Percentiles rank a stretch among this genome's conserved stretches.
phyloP scores from a whole-genome alignment of 2,113 vertebrate species.

The Datnioides undecimradiatus region DNA sequence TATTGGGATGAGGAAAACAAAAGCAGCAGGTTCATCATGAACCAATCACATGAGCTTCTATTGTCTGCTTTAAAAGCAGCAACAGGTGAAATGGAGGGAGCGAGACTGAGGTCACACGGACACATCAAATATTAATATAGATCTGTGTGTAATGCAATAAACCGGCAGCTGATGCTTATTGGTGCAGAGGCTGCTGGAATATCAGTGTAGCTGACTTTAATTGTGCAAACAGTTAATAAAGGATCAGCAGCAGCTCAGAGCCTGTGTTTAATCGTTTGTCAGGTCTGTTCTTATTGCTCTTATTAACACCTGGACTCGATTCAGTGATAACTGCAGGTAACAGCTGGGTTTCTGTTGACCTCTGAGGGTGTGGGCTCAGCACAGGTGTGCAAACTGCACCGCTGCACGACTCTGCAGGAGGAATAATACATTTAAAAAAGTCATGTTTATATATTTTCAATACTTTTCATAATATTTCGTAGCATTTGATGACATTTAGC shows the following conservation, averaged over 20 bases:
- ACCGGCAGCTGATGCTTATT: too few relatives aligned
- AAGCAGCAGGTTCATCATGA: background rate
- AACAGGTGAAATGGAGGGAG: background rate
- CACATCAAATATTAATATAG: background rate
- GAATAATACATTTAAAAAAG: too few relatives aligned
- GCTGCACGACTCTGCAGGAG: background rate
- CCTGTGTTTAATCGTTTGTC: constrained; percentile 4
- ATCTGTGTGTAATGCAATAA: background rate
- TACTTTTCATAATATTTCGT: too few relatives aligned
- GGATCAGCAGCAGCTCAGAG: constrained; percentile 12
- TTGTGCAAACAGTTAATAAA: background rate
- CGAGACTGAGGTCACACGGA: too few relatives aligned
- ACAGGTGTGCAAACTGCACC: background rate
- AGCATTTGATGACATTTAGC: too few relatives aligned
- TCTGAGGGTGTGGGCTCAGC: background rate
- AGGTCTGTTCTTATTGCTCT: constrained; percentile 4
- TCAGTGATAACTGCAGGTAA: constrained; percentile 20
- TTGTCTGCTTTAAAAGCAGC: background rate
- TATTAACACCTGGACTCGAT: constrained; percentile 4
- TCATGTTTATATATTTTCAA: too few relatives aligned
- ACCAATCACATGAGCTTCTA: background rate
- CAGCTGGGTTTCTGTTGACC: background rate
- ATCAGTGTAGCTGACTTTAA: background rate
- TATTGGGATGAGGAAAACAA: background rate
- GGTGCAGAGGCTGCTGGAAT: background rate